Base-by-base conservation (phyloP, 2,113 vertebrate species). In the Donacobius atricapilla region DNA sequence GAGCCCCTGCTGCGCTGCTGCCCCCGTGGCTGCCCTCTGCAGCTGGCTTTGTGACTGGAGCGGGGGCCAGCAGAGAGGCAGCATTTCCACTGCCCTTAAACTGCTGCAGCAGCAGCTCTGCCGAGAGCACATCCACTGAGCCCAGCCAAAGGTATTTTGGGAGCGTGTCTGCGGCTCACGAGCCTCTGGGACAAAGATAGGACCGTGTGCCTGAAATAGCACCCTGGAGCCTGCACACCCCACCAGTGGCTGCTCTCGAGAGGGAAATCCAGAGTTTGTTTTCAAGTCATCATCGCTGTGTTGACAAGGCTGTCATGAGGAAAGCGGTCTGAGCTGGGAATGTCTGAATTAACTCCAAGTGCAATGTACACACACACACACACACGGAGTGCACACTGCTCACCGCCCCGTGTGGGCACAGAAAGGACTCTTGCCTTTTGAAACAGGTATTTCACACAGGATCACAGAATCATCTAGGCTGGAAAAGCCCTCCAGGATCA, bases 191-290 rank as follows among this genome's bases (percentile, higher is more conserved):
- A 91, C 95, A 73, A 89, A 94, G 93, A 95, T 77, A 91, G 93
- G 69, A 45, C 15, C 8, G 0, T 6, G 66, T 0, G 19, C 93
- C 87, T 30, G 54, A 95, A 94, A 96, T 94, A 97, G 95, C 37
- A 3, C 5, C 57, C 70, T 15, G 85, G 85, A 91, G 90, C 93
- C 61, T 60, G 81, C 91, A 31, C 70, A 63, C 75, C 83, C 93
- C 80, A 35, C 63, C 35, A 13, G 85, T 20, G 89, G 88, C 95
- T 90, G 86, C 92, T 95, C 83, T 30, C 2, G 40, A 79, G 58
- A 71, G 47, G 95, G 31, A 81, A 86, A 89, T 40, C 81, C 89
- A 47, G 92, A 64, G 93, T 87, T 83, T 95, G 94, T 96, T 94
- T 94, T 89, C 51, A 17, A 63, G 69, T 7, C 66, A 15, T 88